Conservation (phyloP, 2,797 vertebrate genomes). For the Lepidocolaptes lacrymiger region DNA sequence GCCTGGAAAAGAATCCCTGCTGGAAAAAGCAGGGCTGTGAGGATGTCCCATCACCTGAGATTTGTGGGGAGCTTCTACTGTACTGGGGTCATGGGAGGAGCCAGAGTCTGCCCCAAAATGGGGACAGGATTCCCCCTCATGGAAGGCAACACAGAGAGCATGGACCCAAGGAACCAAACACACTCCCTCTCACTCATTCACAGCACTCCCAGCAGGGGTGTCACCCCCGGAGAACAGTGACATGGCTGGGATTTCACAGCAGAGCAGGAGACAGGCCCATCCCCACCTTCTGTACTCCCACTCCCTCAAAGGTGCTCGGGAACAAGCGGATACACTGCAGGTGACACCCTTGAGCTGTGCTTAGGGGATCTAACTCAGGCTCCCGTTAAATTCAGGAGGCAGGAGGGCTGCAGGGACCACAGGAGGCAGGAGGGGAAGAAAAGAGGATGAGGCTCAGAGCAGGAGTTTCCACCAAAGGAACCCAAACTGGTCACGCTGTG, state of each 20-base stretch:
- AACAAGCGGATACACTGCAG: fast-evolving
- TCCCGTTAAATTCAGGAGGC: neutral
- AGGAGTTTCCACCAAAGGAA: neutral
- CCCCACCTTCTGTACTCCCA: neutral
- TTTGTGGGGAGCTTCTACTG: neutral
- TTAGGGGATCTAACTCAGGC: neutral
- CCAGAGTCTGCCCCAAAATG: neutral
- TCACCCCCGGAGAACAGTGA: neutral
- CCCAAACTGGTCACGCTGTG: neutral
- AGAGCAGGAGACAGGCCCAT: neutral
- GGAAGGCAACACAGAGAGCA: neutral
- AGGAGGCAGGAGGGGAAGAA: neutral
- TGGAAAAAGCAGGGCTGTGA: neutral
- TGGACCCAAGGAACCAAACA: neutral
- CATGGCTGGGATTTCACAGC: neutral
- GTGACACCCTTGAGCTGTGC: neutral
- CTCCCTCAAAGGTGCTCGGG: neutral
- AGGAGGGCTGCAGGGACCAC: neutral
- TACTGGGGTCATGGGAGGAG: neutral
- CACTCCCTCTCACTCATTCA: neutral
- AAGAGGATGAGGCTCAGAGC: neutral
- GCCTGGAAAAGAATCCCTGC: neutral
- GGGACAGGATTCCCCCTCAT: neutral
- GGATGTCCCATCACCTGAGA: neutral
- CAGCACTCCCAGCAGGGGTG: neutral